phyloP scores from a whole-genome alignment of 1,140 invertebrate species.

The Drosophila fuyamai region DNA sequence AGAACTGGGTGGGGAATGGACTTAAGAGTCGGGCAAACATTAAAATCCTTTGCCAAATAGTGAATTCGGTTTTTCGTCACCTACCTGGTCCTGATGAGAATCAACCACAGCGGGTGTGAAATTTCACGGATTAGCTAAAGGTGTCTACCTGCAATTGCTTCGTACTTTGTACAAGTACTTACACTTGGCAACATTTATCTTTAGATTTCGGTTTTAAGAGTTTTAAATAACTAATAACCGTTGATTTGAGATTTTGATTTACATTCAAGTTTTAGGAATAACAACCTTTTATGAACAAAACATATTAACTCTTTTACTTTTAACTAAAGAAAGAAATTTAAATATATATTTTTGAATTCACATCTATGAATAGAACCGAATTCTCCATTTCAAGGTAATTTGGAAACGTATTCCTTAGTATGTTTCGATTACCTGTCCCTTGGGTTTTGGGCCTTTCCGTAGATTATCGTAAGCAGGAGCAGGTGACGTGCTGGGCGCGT shows the following conservation, averaged over 20 bases:
- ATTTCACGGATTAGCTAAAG: slow-evolving; percentile 62
- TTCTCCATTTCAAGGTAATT: not conserved
- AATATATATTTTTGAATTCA: too few relatives aligned
- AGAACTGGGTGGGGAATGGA: not conserved
- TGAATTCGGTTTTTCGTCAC: slow-evolving; percentile 26
- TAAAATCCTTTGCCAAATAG: slow-evolving; percentile 31
- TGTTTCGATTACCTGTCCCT: slow-evolving; percentile 13
- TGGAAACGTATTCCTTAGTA: not conserved
- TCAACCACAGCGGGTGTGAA: slow-evolving; percentile 76
- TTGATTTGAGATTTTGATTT: too few relatives aligned
- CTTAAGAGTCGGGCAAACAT: slow-evolving; percentile 27
- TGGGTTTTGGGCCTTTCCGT: slow-evolving; percentile 24
- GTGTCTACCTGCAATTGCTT: slow-evolving; percentile 39
- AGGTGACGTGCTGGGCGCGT: slow-evolving; percentile 29
- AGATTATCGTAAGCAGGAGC: slow-evolving; percentile 14
- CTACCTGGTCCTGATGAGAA: slow-evolving; percentile 57
- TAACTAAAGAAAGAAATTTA: too few relatives aligned
- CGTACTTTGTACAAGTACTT: not conserved
- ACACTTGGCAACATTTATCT: slow-evolving; percentile 6
- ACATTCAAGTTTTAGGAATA: too few relatives aligned
- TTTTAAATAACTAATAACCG: too few relatives aligned
- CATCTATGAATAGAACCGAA: too few relatives aligned
- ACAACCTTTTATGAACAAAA: too few relatives aligned
- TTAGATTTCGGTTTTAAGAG: too few relatives aligned
- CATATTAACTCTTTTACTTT: too few relatives aligned